Conservation (phyloP, 2,113 vertebrate species). For the Neoarius graeffei region DNA sequence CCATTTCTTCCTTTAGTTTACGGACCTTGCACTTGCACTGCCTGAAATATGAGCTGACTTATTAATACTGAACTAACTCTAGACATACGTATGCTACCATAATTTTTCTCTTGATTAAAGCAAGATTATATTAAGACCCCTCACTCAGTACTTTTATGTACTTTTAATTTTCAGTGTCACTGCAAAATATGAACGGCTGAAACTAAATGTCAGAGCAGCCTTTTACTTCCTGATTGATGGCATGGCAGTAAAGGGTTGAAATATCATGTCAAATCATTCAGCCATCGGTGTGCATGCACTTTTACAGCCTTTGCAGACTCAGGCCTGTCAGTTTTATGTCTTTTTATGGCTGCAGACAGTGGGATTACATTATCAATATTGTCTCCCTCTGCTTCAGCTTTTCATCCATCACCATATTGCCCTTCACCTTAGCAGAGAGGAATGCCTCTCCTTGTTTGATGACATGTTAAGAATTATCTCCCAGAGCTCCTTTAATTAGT, state of each 20-base stretch:
- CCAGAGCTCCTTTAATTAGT: slow-evolving; percentile 68
- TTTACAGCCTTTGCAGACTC: slow-evolving; percentile 27
- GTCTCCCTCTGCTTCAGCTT: slow-evolving; percentile 57
- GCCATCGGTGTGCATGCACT: slow-evolving; percentile 37
- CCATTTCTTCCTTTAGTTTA: slow-evolving; percentile 46
- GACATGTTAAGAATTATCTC: slow-evolving; percentile 53
- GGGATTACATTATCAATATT: slow-evolving; percentile 50
- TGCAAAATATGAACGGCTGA: slow-evolving; percentile 60
- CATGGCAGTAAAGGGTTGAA: slow-evolving; percentile 51
- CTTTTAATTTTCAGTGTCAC: slow-evolving; percentile 55
- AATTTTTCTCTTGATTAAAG: slow-evolving; percentile 36
- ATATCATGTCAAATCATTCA: slow-evolving; percentile 62
- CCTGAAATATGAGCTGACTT: slow-evolving; percentile 36
- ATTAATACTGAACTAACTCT: slow-evolving; percentile 16
- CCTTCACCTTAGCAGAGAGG: slow-evolving; percentile 55
- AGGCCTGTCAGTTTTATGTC: slow-evolving; percentile 41
- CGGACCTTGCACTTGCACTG: slow-evolving; percentile 23
- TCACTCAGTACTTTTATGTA: slow-evolving; percentile 19
- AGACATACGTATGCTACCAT: slow-evolving; percentile 17
- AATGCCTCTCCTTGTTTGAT: slow-evolving; percentile 54
- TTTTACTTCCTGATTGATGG: slow-evolving; percentile 63
- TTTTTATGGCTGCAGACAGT: slow-evolving; percentile 49
- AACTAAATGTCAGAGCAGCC: slow-evolving; percentile 61
- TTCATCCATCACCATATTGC: slow-evolving; percentile 61
- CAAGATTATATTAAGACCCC: slow-evolving; percentile 48